Evolutionary conservation across 2,113 vertebrate species (phyloP).

Genomic region (Puma concolor): DNA sequence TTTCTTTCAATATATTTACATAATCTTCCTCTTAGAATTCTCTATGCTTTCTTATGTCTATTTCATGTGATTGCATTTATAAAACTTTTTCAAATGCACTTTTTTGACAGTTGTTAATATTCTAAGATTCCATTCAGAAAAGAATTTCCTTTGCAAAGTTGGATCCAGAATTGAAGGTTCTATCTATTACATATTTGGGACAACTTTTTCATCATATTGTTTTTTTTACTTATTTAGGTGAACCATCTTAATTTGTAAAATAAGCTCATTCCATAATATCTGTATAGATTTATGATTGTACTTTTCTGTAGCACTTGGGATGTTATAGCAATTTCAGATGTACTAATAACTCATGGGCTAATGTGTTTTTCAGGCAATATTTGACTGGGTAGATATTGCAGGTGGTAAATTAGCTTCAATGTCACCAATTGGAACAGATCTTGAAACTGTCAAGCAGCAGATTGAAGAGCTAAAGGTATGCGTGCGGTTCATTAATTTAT

Average conservation of each 20-base stretch:
- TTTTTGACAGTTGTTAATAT: not conserved
- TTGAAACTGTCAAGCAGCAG: conserved; percentile 99
- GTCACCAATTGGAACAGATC: conserved; percentile 97
- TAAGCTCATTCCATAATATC: not conserved
- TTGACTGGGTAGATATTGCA: conserved; percentile 98
- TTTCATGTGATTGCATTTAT: not conserved
- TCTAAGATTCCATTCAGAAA: not conserved
- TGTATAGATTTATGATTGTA: not conserved
- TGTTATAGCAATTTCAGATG: not conserved
- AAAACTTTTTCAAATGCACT: not conserved
- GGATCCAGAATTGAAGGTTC: not conserved
- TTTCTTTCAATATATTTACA: not conserved
- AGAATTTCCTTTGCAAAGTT: conserved; percentile 33
- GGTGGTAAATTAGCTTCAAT: conserved; percentile 95
- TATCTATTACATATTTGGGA: not conserved
- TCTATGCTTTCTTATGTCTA: not conserved
- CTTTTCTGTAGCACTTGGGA: not conserved
- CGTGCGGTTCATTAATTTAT: not conserved
- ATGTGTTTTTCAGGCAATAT: conserved; percentile 92
- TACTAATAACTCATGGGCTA: not conserved
- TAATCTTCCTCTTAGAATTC: not conserved
- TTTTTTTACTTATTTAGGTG: not conserved
- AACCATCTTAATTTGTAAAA: not conserved
- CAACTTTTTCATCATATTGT: not conserved
- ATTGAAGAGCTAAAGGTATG: conserved; percentile 97